Conservation (phyloP, 2,113 vertebrate genomes). For the Eulacestoma nigropectus region DNA sequence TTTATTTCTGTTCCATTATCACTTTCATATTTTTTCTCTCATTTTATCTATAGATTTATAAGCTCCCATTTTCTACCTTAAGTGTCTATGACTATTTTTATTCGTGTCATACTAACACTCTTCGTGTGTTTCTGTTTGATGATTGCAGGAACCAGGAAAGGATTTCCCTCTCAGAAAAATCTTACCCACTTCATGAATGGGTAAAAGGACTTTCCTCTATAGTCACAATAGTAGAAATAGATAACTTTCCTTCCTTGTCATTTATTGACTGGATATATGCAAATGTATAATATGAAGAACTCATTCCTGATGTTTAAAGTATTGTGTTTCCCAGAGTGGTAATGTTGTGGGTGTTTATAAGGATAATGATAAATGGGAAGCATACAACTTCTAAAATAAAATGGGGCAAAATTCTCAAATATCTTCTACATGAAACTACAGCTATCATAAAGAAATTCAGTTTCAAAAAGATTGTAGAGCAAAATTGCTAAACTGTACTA, state of each 20-base stretch:
- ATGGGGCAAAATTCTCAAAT: neutral
- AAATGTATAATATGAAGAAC: neutral
- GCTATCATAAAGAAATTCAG: neutral
- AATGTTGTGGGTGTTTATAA: neutral
- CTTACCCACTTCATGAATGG: neutral
- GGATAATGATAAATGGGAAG: neutral
- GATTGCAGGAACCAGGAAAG: neutral
- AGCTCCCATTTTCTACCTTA: neutral
- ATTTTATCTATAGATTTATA: neutral
- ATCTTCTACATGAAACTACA: neutral
- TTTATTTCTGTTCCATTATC: neutral
- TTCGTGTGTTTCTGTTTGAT: neutral
- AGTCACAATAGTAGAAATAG: neutral
- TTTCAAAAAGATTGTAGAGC: neutral
- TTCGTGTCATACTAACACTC: fast-evolving
- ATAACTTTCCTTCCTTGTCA: neutral
- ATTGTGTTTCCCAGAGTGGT: neutral
- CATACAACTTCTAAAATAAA: neutral
- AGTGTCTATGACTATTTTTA: neutral
- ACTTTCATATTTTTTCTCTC: neutral
- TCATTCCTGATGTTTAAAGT: neutral
- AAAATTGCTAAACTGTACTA: neutral
- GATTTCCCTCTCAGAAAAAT: neutral
- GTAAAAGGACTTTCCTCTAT: neutral
- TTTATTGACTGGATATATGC: neutral